Evolutionary conservation across 2,888 invertebrate genomes (phyloP), one percentile per base, ranked within the genome.

Genomic region (Ophioninae sp.): DNA sequence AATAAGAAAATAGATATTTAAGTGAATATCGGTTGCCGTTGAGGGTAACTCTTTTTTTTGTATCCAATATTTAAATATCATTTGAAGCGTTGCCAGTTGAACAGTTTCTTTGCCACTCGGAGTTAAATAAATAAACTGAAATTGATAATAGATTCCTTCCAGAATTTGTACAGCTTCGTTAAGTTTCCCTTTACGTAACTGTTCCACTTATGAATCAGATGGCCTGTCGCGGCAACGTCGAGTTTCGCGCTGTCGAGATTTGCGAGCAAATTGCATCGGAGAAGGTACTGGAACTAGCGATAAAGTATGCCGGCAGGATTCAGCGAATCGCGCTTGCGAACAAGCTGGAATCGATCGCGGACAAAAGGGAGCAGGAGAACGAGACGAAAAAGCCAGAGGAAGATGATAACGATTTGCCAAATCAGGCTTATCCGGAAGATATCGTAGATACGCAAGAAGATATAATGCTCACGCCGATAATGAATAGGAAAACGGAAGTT

Each of bases 161-260:
- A 50, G 50, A 50, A 17, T 3, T 50, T 50, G 13, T 17, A 13
- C 17, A 50, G 13, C 17, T 50, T 50, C 50, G 13, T 50, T 50
- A 50, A 17, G 13, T 50, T 50, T 17, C 2, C 17, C 50, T 13
- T 50, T 17, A 50, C 50, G 17, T 50, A 50, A 50, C 50, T 17
- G 17, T 50, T 17, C 13, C 50, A 50, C 17, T 17, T 6, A 50
- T 50, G 67, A 44, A 39, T 10, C 93, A 98, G 97, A 93, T 97
- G 85, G 96, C 98, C 0, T 97, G 97, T 89, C 95, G 96, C 87
- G 96, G 96, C 87, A 97, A 97, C 91, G 94, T 96, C 86, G 98
- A 99, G 90, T 96, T 96, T 88, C 95, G 98, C 61, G 98, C 98
- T 0, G 93, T 97, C 69, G 98, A 99, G 93, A 94, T 98, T 21